A percentile compares a stretch with the other conserved stretches of the same genome.
These are phyloP conservation scores for Phania funesta DNA, from an alignment of 2,888 invertebrate genomes.

Conservation along the genomic window DNA sequence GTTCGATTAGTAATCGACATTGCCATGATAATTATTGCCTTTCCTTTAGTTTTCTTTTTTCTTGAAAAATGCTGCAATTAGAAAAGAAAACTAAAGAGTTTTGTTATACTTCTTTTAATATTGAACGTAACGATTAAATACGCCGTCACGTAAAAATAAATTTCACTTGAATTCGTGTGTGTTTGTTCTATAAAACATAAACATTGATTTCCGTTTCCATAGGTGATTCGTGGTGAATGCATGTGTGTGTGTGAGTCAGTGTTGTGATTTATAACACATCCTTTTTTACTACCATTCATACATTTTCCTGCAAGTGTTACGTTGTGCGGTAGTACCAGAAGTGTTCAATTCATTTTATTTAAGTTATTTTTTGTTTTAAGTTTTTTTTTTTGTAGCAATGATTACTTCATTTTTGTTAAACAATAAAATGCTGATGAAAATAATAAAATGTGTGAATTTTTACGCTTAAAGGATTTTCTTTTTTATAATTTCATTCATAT, in stretches of 20 bases:
- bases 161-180: background rate
- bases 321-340: constrained; percentile 1
- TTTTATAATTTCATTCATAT: constrained; percentile 10
- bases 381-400: background rate
- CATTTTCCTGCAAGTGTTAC: constrained; percentile 14
- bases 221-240: background rate
- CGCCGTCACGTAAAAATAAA: background rate
- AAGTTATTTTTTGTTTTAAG: background rate
- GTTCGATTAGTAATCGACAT: constrained; percentile 4
- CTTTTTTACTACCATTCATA: background rate
- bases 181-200: constrained; percentile 4
- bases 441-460: constrained; percentile 31
- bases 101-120: background rate
- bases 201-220: constrained; percentile 51
- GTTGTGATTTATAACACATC: constrained; percentile 32
- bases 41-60: background rate
- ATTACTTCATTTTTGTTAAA: constrained; percentile 44
- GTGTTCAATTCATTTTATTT: constrained; percentile 34
- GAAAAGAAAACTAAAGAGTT: background rate
- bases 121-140: background rate
- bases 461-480: constrained; percentile 47
- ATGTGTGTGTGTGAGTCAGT: background rate
- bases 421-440: constrained; percentile 21
- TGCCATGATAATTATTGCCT: background rate
- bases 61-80: background rate